Evolutionary conservation across 2,888 invertebrate genomes (phyloP), one percentile per base, ranked within the genome.

Genomic region (Choreutis nemorana): DNA sequence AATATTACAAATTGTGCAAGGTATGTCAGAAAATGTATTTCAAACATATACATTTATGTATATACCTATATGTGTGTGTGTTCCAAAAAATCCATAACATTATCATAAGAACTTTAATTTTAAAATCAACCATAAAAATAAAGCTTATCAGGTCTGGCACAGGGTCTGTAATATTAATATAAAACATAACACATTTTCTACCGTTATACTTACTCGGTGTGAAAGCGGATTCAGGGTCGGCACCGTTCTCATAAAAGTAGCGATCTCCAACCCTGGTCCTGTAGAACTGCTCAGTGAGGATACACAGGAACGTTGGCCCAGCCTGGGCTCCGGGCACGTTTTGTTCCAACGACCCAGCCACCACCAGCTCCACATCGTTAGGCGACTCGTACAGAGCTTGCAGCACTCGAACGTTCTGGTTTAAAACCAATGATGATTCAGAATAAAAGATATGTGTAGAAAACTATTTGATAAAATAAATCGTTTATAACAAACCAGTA

Each of bases 251-350:
- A 48, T 84, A 94, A 84, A 92, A 95, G 66, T 84, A 94, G 35
- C 94, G 81, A 65, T 96, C 96, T 1, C 92, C 93, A 5, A 85
- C 88, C 45, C 94, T 84, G 0, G 94, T 89, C 39, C 91, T 82
- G 55, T 86, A 89, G 73, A 95, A 95, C 67, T 95, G 94, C 53
- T 90, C 91, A 0, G 89, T 89, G 3, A 95, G 70, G 40, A 96
- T 89, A 55, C 94, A 94, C 2, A 92, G 81, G 81, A 90, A 94
- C 0, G 94, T 94, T 1, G 94, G 94, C 0, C 96, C 95, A 0
- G 89, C 83, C 26, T 90, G 78, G 0, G 93, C 86, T 1, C 89
- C 92, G 0, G 85, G 83, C 1, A 92, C 87, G 33, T 87, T 87
- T 1, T 67, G 65, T 63, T 96, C 96, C 28, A 94, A 56, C 0